phyloP scores from a whole-genome alignment of 2,797 vertebrate species.

The Australoheros facetus region DNA sequence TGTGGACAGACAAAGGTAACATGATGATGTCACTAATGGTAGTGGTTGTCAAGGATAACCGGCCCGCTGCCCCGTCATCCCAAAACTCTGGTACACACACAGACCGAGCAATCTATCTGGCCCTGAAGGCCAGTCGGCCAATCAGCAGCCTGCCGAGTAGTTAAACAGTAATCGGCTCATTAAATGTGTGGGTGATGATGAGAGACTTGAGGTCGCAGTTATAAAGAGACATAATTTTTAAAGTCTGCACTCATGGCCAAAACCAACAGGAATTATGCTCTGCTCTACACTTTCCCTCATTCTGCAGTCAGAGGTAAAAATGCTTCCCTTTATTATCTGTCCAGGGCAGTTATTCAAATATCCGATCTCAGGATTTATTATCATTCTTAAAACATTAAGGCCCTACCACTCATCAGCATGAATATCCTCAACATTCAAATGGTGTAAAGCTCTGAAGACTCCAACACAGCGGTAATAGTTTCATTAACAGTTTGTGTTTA shows the following conservation, averaged over 20 bases:
- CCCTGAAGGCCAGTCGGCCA: slow-evolving; percentile 14
- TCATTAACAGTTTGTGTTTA: not conserved
- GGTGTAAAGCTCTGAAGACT: not conserved
- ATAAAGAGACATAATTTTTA: not conserved
- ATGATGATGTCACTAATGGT: slow-evolving; percentile 24
- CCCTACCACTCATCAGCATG: not conserved
- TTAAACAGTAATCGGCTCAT: not conserved
- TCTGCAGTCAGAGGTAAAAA: fast-evolving
- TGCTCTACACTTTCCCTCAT: not conserved
- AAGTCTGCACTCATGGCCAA: not conserved
- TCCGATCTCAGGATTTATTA: not conserved
- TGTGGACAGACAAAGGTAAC: slow-evolving; percentile 62
- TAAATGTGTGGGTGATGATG: fast-evolving
- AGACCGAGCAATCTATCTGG: not conserved
- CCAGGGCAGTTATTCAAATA: not conserved
- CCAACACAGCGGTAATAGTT: not conserved
- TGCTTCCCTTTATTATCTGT: not conserved
- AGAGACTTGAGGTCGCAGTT: not conserved
- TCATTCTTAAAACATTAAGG: not conserved
- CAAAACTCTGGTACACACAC: not conserved
- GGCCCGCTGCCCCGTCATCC: not conserved
- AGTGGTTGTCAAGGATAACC: not conserved
- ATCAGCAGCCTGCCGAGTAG: not conserved
- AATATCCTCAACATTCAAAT: not conserved
- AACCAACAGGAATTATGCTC: not conserved